Evolutionary conservation across 2,113 vertebrate genomes (phyloP).

Genomic region (Meles meles): DNA sequence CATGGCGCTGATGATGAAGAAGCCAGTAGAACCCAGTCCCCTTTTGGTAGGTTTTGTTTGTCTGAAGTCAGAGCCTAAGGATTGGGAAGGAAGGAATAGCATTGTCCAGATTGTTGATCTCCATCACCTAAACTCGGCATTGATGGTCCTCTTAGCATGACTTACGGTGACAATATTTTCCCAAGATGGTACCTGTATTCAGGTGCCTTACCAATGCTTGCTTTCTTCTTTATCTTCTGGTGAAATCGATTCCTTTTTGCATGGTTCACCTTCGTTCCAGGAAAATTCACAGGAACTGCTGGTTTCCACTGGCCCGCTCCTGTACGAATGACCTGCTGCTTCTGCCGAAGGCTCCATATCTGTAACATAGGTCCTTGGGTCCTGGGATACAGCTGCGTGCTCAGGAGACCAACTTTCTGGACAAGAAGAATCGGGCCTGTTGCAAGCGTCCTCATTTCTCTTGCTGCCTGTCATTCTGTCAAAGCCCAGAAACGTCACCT

Average conservation of each 20-base stretch:
- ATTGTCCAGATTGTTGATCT: background rate
- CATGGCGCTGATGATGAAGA: background rate
- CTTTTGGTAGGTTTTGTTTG: background rate
- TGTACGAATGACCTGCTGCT: constrained; percentile 44
- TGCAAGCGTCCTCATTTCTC: background rate
- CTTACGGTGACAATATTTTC: background rate
- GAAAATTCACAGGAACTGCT: constrained; percentile 48
- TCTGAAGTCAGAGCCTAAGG: background rate
- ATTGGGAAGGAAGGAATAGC: background rate
- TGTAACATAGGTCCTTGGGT: fast-evolving
- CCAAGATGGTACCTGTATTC: background rate
- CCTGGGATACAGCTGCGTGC: background rate
- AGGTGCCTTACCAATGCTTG: background rate
- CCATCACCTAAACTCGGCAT: background rate
- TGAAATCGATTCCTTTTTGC: constrained; percentile 42
- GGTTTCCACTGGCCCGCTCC: constrained; percentile 74
- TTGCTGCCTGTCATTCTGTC: background rate
- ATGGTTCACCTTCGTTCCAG: constrained; percentile 67
- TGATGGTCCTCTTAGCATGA: background rate
- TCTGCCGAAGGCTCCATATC: background rate
- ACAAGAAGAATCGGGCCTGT: background rate
- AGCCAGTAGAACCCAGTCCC: background rate
- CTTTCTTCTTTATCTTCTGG: constrained; percentile 26
- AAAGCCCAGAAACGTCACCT: constrained; percentile 77
- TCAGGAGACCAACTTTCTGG: background rate